These are phyloP conservation scores for Ryuthela nishihirai DNA, from an alignment of 2,888 invertebrate species.

Conservation along the genomic window DNA sequence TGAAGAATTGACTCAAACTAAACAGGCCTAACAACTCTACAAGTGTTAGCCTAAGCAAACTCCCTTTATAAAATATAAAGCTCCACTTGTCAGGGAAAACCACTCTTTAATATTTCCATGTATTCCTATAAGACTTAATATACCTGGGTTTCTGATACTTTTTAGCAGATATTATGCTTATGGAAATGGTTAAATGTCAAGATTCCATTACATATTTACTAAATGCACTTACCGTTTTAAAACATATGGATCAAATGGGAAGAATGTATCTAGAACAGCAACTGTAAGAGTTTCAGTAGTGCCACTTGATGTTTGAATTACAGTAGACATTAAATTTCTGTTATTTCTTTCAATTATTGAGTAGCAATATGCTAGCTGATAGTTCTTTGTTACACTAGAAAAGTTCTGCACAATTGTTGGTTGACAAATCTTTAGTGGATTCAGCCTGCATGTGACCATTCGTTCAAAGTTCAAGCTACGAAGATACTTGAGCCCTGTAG, in stretches of 20 bases:
- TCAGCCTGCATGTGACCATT: conserved; percentile 77
- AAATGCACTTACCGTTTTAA: conserved; percentile 59
- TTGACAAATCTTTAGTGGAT: conserved; percentile 77
- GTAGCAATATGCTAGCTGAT: conserved; percentile 90
- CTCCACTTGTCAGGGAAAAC: too few species aligned
- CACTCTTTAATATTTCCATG: too few species aligned
- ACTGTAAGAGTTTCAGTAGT: conserved; percentile 46
- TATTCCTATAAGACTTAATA: too few species aligned
- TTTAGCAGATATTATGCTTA: too few species aligned
- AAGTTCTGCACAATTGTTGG: conserved; percentile 73
- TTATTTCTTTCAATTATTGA: conserved; percentile 79
- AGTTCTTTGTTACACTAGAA: conserved; percentile 70
- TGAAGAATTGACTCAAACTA: too few species aligned
- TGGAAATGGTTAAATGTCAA: too few species aligned
- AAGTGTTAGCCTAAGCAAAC: too few species aligned
- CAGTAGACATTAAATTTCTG: conserved; percentile 51
- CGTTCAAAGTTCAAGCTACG: conserved; percentile 78
- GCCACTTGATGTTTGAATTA: conserved; percentile 58
- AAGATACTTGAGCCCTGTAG: conserved; percentile 69
- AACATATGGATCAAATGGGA: conserved; percentile 86
- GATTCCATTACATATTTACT: too few species aligned
- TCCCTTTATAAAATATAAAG: too few species aligned
- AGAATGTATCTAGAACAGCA: conserved; percentile 65
- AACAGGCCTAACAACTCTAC: too few species aligned
- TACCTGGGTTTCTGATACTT: too few species aligned